phyloP scores from a whole-genome alignment of 2,888 invertebrate genomes.

The Stenotaenia linearis region DNA sequence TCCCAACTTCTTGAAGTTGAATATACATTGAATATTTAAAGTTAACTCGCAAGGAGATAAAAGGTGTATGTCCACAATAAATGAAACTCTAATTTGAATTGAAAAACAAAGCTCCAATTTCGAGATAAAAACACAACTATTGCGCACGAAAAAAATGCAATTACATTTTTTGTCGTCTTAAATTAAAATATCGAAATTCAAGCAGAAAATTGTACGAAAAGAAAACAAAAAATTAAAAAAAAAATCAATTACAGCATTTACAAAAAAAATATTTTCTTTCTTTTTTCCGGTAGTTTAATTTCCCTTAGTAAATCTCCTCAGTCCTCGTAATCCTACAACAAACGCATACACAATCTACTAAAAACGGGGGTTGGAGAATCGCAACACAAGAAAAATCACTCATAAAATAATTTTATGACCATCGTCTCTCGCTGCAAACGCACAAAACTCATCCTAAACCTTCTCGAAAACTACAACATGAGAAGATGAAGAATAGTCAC shows the following conservation, averaged over 20 bases:
- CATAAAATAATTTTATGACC: not conserved
- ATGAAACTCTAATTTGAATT: too few species aligned
- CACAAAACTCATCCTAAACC: not conserved
- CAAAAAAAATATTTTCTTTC: too few species aligned
- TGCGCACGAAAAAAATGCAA: not conserved
- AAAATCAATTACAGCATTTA: too few species aligned
- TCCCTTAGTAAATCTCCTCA: too few species aligned
- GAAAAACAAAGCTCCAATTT: too few species aligned
- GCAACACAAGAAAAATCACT: not conserved
- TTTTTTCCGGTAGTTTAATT: too few species aligned
- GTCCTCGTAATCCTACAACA: too few species aligned
- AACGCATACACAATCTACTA: not conserved
- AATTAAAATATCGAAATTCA: not conserved
- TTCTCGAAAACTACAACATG: not conserved
- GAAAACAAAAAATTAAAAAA: not conserved
- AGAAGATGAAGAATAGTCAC: not conserved
- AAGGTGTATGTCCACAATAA: too few species aligned
- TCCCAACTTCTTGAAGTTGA: too few species aligned
- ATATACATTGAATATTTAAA: too few species aligned
- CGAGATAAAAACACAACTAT: not conserved
- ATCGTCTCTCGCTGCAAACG: not conserved
- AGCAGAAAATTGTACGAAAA: not conserved
- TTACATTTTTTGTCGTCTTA: not conserved
- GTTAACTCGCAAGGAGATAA: too few species aligned
- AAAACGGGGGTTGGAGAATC: not conserved